A percentile compares a stretch with the other conserved stretches of the same genome.
Evolutionary conservation across 2,797 vertebrate genomes (phyloP).

Genomic region (Odontamblyopus rebecca): DNA sequence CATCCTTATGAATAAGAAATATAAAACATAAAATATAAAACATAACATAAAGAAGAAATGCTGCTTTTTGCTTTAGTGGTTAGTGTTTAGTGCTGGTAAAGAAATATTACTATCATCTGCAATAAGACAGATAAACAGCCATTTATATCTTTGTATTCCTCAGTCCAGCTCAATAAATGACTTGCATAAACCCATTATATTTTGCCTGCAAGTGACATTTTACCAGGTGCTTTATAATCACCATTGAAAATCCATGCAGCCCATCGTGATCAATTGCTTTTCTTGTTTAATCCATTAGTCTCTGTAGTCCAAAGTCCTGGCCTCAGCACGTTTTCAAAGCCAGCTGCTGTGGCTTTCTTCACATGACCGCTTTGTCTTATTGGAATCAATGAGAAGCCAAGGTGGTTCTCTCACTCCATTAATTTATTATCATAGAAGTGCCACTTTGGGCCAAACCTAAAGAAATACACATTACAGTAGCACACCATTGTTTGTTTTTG

Average conservation of each 20-base stretch:
- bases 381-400: slow-evolving; percentile 75
- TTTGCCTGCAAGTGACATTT: neutral
- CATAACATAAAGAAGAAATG: too few species aligned
- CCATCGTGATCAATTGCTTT: slow-evolving; percentile 23
- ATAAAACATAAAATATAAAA: too few species aligned
- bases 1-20: too few species aligned
- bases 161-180: neutral
- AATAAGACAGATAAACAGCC: too few species aligned
- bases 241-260: slow-evolving; percentile 13
- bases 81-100: too few species aligned
- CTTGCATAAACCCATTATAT: neutral
- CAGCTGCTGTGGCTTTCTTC: slow-evolving; percentile 63
- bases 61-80: too few species aligned
- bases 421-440: slow-evolving; percentile 67
- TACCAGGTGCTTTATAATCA: neutral
- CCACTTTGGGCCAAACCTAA: slow-evolving; percentile 48
- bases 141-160: too few species aligned
- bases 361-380: slow-evolving; percentile 71
- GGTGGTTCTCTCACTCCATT: slow-evolving; percentile 71
- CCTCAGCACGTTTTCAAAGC: slow-evolving; percentile 56
- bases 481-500: slow-evolving; percentile 43
- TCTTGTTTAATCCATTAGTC: slow-evolving; percentile 35
- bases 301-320: slow-evolving; percentile 45
- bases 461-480: slow-evolving; percentile 52
- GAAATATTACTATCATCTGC: too few species aligned